phyloP scores from a whole-genome alignment of 2,888 invertebrate species.

The Poecilobothrus nobilitatus region DNA sequence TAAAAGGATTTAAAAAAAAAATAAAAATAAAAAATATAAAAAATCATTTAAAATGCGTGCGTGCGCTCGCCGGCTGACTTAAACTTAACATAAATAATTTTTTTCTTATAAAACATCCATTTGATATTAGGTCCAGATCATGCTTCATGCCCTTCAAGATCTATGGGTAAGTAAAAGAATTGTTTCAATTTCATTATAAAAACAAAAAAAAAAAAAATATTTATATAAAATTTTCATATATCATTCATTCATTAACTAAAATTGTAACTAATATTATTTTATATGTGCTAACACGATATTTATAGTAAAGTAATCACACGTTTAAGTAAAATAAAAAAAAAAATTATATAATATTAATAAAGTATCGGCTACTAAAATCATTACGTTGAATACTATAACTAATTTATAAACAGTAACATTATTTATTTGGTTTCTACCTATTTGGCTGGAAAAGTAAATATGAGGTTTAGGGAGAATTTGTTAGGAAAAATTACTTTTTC shows the following conservation, averaged over 20 bases:
- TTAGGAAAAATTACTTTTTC: too few relatives aligned
- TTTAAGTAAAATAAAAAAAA: too few relatives aligned
- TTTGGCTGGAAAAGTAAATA: too few relatives aligned
- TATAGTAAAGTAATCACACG: too few relatives aligned
- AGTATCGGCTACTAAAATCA: too few relatives aligned
- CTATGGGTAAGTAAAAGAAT: constrained; percentile 42
- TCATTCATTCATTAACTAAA: not conserved
- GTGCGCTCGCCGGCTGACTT: not conserved
- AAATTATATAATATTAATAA: too few relatives aligned
- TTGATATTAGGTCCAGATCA: constrained; percentile 42
- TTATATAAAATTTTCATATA: not conserved
- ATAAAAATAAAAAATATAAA: not conserved
- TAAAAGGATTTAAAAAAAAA: not conserved
- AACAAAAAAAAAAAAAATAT: not conserved
- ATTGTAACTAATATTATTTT: not conserved
- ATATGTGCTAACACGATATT: too few relatives aligned
- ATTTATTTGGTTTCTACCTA: too few relatives aligned
- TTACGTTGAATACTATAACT: too few relatives aligned
- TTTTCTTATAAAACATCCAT: constrained; percentile 6
- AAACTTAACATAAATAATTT: constrained; percentile 3
- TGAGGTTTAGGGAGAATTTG: too few relatives aligned
- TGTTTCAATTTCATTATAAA: constrained; percentile 22
- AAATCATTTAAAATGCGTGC: not conserved
- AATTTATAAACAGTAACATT: too few relatives aligned
- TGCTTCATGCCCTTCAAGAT: constrained; percentile 44